Evolutionary conservation across 2,888 invertebrate species (phyloP), one percentile per base, ranked within the genome.

Genomic region (Ectropis crepuscularia): DNA sequence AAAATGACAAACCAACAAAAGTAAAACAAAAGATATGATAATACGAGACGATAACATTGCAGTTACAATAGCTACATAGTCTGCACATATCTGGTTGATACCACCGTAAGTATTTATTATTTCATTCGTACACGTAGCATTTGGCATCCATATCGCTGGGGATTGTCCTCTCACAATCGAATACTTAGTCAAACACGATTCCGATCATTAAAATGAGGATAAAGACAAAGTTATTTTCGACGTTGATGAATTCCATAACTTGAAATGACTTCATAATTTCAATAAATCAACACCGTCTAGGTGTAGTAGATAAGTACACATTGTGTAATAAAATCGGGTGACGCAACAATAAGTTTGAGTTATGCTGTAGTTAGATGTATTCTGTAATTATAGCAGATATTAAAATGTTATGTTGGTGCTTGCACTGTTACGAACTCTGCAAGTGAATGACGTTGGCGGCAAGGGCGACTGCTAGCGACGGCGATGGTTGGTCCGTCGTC

Each of bases 401-500:
- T 50, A 36, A 47, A 48, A 45, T 43, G 16, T 38, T 45, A 51
- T 48, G 12, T 28, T 42, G 37, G 9, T 41, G 6, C 46, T 47
- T 16, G 42, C 47, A 51, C 48, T 58, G 43, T 53, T 43, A 49
- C 43, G 42, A 37, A 46, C 59, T 10, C n/a, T 50, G 54, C 41
- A 58, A 51, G 43, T 37, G 37, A 47, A 37, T 47, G 48, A 28
- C 47, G 50, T 45, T 49, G 11, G 43, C 38, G 49, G 16, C 41
- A 10, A 41, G 46, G 59, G 46, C 54, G 57, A 57, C 53, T 47
- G 28, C 38, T 28, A 60, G 55, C 42, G 41, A 38, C 28, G 42
- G 55, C 42, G 41, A 38, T 38, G 47, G 60, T 36, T 37, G 42
- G n/a, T 43, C 11, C 74, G 78, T 2, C 16, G n/a, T 43, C 11